A percentile compares a stretch with the other conserved stretches of the same genome.
Evolutionary conservation across 1,140 invertebrate species (phyloP).

Genomic region (Lasioglossum albipes): DNA sequence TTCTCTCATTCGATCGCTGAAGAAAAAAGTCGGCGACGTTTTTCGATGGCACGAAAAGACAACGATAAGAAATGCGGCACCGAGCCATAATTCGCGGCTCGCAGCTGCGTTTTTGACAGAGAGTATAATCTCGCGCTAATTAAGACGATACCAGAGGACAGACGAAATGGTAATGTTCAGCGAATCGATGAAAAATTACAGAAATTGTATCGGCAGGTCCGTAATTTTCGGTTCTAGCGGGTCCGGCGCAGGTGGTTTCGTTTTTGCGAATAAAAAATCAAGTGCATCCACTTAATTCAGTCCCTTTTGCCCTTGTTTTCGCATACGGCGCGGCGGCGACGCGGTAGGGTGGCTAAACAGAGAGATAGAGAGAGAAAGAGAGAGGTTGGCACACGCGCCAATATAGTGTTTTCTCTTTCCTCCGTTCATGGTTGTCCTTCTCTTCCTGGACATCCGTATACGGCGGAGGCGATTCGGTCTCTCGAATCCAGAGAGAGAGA

Average conservation of each 20-base stretch:
- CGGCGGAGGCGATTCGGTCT: constrained; percentile 45
- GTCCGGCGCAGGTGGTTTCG: constrained; percentile 16
- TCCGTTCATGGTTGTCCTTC: constrained; percentile 19
- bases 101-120: neutral
- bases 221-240: neutral
- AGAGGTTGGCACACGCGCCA: constrained; percentile 64
- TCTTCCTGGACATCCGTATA: constrained; percentile 53
- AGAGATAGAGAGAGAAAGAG: constrained; percentile 28
- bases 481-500: constrained; percentile 35
- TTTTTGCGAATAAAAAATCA: constrained; percentile 40
- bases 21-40: neutral
- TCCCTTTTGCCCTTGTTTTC: constrained; percentile 31
- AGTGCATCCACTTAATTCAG: constrained; percentile 37
- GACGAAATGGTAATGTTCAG: neutral
- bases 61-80: neutral
- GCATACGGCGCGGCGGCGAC: constrained; percentile 10
- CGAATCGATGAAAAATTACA: neutral
- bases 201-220: neutral
- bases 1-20: constrained; percentile 21
- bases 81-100: constrained; percentile 17
- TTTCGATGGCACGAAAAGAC: constrained; percentile 8
- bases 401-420: constrained; percentile 38
- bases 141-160: neutral
- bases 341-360: constrained; percentile 46
- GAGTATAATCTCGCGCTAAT: neutral